Evolutionary conservation across 1,140 invertebrate species (phyloP).

Genomic region (Anastrepha obliqua): DNA sequence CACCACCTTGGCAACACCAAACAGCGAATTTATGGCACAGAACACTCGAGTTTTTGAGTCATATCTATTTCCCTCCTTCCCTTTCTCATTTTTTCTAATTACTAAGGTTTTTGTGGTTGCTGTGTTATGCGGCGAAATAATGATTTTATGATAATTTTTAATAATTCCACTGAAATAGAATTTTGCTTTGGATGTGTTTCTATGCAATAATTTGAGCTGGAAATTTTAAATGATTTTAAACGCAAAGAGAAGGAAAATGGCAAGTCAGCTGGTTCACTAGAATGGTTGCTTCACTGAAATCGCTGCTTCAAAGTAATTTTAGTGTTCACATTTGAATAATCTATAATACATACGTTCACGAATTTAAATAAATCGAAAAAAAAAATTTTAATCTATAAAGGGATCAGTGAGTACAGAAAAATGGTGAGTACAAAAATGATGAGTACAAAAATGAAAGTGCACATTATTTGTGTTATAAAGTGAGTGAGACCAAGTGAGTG

Average conservation of each 20-base stretch:
- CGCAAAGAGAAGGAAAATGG: not conserved
- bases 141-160: slow-evolving; percentile 29
- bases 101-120: not conserved
- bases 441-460: too few species aligned
- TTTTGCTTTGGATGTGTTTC: not conserved
- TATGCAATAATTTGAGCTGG: not conserved
- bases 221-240: not conserved
- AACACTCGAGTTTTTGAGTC: not conserved
- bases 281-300: too few species aligned
- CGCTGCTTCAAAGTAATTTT: too few species aligned
- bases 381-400: too few species aligned
- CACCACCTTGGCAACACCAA: not conserved
- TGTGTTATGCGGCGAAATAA: not conserved
- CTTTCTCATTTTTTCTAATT: not conserved
- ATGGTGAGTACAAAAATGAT: too few species aligned
- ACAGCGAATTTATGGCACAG: not conserved
- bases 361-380: too few species aligned
- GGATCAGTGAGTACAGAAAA: too few species aligned
- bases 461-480: too few species aligned
- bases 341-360: too few species aligned
- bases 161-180: not conserved
- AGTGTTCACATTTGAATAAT: too few species aligned
- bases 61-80: not conserved
- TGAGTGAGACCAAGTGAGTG: too few species aligned
- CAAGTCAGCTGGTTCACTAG: too few species aligned